A percentile compares a stretch with the other conserved stretches of the same genome.
These are phyloP conservation scores for Hydropsyche betteni DNA, from an alignment of 2,888 invertebrate genomes.

Conservation along the genomic window DNA sequence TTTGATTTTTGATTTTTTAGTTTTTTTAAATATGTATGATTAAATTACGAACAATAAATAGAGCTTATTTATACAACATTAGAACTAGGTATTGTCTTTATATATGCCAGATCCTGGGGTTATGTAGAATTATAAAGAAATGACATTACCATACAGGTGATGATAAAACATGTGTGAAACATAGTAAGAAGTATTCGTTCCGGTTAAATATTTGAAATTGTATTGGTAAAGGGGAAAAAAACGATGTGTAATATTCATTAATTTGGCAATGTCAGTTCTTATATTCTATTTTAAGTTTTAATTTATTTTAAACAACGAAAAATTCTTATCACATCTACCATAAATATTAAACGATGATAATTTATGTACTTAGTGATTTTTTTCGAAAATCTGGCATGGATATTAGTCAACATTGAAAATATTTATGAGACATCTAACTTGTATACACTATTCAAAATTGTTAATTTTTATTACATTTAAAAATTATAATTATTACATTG, in stretches of 20 bases:
- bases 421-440: constrained; percentile 30
- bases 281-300: constrained; percentile 1
- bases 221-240: too few species aligned
- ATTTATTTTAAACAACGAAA: not conserved
- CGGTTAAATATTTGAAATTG: too few species aligned
- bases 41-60: constrained; percentile 39
- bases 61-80: constrained; percentile 58
- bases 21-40: constrained; percentile 30
- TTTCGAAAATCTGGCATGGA: constrained; percentile 29
- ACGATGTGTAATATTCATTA: not conserved
- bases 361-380: constrained; percentile 12
- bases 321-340: not conserved
- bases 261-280: constrained; percentile 32
- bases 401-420: constrained; percentile 35
- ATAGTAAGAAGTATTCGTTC: too few species aligned
- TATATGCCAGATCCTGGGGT: constrained; percentile 71
- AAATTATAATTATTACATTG: constrained; percentile 8
- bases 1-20: too few species aligned
- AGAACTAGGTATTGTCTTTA: constrained; percentile 70
- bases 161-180: too few species aligned
- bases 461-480: constrained; percentile 11
- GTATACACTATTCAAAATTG: constrained; percentile 29
- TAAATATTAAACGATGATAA: constrained; percentile 19
- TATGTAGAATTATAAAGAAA: constrained; percentile 34
- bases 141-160: constrained; percentile 12